A percentile compares a stretch with the other conserved stretches of the same genome.
Conservation (phyloP, 2,797 vertebrate genomes). For the Paratrypauchen microcephalus region DNA sequence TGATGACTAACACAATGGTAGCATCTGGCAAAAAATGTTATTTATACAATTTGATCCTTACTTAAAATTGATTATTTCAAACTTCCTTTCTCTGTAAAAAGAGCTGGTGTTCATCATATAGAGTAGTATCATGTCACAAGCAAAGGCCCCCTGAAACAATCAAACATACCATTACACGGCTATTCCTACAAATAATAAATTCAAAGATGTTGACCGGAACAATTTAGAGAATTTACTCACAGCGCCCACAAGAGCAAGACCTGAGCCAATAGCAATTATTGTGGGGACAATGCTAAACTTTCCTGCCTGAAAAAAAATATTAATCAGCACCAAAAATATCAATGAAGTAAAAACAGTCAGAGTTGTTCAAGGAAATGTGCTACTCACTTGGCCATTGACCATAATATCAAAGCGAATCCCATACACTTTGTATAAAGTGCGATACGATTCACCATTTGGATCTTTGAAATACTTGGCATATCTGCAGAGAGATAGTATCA, state of each 20-base stretch:
- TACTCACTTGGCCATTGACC: constrained; percentile 89
- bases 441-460: constrained; percentile 75
- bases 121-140: constrained; percentile 91
- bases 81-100: constrained; percentile 92
- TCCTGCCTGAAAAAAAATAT: constrained; percentile 84
- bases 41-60: constrained; percentile 63
- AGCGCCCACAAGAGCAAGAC: constrained; percentile 88
- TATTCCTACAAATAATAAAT: not conserved
- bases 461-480: constrained; percentile 90
- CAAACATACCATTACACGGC: not conserved
- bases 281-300: constrained; percentile 95
- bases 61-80: constrained; percentile 91
- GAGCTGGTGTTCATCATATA: constrained; percentile 93
- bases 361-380: not conserved
- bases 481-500: constrained; percentile 60
- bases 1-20: not conserved
- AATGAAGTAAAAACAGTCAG: not conserved
- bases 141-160: constrained; percentile 86
- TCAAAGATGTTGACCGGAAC: constrained; percentile 52
- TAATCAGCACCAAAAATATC: constrained; percentile 13
- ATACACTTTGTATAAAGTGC: constrained; percentile 90
- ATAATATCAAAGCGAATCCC: constrained; percentile 96
- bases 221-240: constrained; percentile 79
- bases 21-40: not conserved
- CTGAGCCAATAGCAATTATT: constrained; percentile 90